phyloP scores from a whole-genome alignment of 2,797 vertebrate species.

The Psittacula derbiana region DNA sequence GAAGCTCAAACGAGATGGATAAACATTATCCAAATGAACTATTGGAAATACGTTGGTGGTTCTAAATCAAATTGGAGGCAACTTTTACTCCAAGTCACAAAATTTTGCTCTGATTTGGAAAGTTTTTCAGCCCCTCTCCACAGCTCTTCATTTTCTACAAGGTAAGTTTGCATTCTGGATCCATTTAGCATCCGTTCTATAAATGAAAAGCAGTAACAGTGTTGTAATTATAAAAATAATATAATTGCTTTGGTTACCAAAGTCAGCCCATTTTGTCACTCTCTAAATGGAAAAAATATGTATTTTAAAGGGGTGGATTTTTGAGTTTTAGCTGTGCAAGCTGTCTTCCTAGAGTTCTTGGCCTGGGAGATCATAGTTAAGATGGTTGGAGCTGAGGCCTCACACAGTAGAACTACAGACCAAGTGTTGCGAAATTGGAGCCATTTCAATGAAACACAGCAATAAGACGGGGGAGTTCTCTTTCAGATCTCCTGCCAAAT shows the following conservation, averaged over 20 bases:
- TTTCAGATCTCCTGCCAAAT: background rate
- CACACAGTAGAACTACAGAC: background rate
- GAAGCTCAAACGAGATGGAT: slow-evolving; percentile 6
- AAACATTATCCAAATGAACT: slow-evolving; percentile 18
- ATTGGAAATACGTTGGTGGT: background rate
- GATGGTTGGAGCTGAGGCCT: background rate
- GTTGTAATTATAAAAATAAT: background rate
- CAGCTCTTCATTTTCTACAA: background rate
- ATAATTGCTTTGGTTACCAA: background rate
- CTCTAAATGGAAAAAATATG: background rate
- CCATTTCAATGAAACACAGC: background rate
- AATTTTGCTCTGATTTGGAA: background rate
- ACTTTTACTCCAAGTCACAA: background rate
- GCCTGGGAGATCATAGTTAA: background rate
- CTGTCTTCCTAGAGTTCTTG: background rate
- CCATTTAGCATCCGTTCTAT: background rate
- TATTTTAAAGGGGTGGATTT: background rate
- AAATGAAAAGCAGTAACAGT: background rate
- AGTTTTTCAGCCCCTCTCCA: background rate
- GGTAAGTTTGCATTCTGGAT: background rate
- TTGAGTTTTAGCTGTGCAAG: background rate
- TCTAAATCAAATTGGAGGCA: background rate
- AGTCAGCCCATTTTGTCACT: background rate
- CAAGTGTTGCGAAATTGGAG: background rate
- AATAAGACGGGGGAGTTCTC: background rate